phyloP scores from a whole-genome alignment of 2,797 vertebrate species.

The Tachyglossus aculeatus region DNA sequence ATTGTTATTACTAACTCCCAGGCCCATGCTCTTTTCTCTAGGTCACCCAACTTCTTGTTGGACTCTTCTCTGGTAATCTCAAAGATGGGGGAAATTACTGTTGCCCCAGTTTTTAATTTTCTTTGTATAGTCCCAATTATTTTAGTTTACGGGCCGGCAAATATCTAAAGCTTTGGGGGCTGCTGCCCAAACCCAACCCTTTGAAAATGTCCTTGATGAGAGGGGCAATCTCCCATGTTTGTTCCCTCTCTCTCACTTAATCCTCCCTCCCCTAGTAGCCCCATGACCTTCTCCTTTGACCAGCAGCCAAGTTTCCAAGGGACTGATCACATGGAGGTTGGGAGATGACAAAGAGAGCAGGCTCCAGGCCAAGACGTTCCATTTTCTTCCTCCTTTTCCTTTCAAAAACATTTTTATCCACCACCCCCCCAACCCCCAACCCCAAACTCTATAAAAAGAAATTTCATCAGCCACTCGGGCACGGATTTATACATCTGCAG shows the following conservation, averaged over 20 bases:
- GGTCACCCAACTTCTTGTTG: background rate
- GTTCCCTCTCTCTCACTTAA: background rate
- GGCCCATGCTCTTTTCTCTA: background rate
- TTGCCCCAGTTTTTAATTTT: background rate
- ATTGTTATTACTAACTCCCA: background rate
- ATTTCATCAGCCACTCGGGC: slow-evolving; percentile 12
- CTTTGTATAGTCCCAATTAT: background rate
- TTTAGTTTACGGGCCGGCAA: background rate
- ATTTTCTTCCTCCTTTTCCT: slow-evolving; percentile 26
- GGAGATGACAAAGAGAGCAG: background rate
- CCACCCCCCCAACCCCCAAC: slow-evolving; percentile 27
- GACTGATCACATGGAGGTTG: background rate
- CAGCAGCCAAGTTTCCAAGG: background rate
- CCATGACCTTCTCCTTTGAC: background rate
- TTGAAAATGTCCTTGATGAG: background rate
- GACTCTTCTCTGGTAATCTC: too few relatives aligned
- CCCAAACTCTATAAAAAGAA: slow-evolving; percentile 38
- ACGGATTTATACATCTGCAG: background rate
- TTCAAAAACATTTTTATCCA: slow-evolving; percentile 33
- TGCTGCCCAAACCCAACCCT: background rate
- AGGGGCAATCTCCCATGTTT: background rate
- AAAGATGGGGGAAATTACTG: too few relatives aligned
- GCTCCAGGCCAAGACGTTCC: slow-evolving; percentile 16
- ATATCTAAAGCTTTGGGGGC: background rate
- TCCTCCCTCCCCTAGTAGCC: background rate